Evolutionary conservation across 2,113 vertebrate genomes (phyloP), one percentile per base, ranked within the genome.

Genomic region (Sula dactylatra): DNA sequence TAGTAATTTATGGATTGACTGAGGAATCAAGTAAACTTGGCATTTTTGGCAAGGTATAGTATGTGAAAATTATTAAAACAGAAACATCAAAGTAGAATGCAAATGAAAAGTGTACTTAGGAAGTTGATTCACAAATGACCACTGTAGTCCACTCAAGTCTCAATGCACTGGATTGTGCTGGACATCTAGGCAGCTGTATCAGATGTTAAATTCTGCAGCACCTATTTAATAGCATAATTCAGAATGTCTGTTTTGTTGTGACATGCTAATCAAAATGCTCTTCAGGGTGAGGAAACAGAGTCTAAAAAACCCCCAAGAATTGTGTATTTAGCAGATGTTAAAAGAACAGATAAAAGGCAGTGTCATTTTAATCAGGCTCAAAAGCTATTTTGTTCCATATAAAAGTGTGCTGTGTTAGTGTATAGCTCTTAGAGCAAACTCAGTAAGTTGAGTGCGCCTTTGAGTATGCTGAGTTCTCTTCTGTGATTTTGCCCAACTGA

Each of bases 221-320:
- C 34, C 12, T 42, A 44, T 29, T 74, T 90, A 44, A 40, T 8
- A 62, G 47, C 4, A 16, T 45, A 56, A 36, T 24, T 81, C 36
- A 38, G 17, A 49, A 26, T 25, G 16, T n/a, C 21, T 70, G 17
- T 32, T 65, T 15, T 34, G 32, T 59, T 59, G 42, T 31, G 44
- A 50, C n/a, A 67, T 0, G 2, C 18, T 77, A 45, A 64, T 14
- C 16, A 73, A 77, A 95, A 31, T 1, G 2, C 4, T 70, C 13
- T 56, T 42, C 45, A 31, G 16, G 15, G 26, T 73, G 34, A 78
- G 34, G 55, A 85, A 88, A 32, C 16, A 20, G 8, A 64, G 11
- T 18, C 22, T 38, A 27, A 76, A 66, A 67, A 45, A 17, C 0
- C 0, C 7, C 32, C 42, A 31, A 62, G 17, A 38, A 62, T 0